Conservation (phyloP, 1,140 invertebrate genomes). For the Mizuhopecten yessoensis region DNA sequence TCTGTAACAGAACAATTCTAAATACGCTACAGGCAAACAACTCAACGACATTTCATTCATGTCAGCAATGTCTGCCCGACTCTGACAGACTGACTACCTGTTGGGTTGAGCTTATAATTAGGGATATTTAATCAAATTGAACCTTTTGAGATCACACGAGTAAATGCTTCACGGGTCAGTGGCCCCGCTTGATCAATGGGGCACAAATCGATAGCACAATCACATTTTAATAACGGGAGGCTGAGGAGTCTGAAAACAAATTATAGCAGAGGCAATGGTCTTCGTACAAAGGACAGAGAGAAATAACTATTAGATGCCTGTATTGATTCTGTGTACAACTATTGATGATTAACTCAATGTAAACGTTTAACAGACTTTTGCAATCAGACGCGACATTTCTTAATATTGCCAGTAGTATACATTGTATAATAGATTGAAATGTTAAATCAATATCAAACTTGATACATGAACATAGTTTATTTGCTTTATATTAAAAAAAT, state of each 20-base stretch:
- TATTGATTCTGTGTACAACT: too few relatives aligned
- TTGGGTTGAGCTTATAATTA: neutral
- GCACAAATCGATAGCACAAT: neutral
- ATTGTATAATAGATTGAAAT: too few relatives aligned
- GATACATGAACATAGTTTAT: neutral
- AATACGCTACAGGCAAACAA: neutral
- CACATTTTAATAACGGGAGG: neutral
- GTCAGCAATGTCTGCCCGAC: neutral
- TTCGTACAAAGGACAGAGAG: neutral
- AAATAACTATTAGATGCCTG: neutral
- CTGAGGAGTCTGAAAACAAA: neutral
- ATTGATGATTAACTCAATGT: too few relatives aligned
- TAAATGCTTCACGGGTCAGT: conserved; percentile 6
- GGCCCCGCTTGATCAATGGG: neutral
- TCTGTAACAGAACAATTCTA: too few relatives aligned
- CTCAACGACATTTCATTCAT: neutral
- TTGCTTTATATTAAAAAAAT: neutral
- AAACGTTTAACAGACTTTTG: neutral
- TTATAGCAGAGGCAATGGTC: neutral
- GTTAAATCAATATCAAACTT: neutral
- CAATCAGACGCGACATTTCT: too few relatives aligned
- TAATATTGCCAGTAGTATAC: neutral
- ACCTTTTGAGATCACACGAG: neutral
- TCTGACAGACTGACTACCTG: too few relatives aligned
- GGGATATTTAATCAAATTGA: conserved; percentile 15